These are phyloP conservation scores for Helogale parvula DNA, from an alignment of 2,113 vertebrate species.

Conservation along the genomic window DNA sequence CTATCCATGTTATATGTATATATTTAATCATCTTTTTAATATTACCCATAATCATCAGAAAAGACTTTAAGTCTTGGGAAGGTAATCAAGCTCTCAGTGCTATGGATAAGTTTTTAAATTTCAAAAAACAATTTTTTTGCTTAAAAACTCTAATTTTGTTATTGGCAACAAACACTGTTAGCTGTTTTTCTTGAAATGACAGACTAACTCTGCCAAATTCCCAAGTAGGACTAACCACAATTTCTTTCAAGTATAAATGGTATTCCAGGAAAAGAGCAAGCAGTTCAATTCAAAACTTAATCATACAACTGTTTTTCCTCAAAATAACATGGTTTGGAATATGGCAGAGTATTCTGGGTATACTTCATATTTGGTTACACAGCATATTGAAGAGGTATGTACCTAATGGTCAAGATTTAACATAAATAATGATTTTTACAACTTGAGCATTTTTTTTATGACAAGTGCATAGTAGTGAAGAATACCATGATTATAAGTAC, in stretches of 20 bases:
- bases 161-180: not conserved
- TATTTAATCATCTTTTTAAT: not conserved
- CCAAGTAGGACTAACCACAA: not conserved
- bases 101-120: not conserved
- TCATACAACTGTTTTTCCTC: not conserved
- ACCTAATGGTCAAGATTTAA: not conserved
- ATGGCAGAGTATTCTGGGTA: not conserved
- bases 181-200: not conserved
- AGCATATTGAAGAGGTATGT: not conserved
- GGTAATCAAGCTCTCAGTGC: not conserved
- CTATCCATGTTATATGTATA: not conserved
- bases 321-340: not conserved
- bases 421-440: not conserved
- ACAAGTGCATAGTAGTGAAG: not conserved
- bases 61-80: not conserved
- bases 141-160: not conserved
- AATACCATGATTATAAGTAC: not conserved
- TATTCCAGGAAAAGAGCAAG: not conserved
- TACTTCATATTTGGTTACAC: not conserved
- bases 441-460: not conserved
- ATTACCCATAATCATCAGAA: slow-evolving; percentile 18
- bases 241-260: not conserved
- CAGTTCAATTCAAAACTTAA: not conserved
- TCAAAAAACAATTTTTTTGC: not conserved
- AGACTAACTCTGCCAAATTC: not conserved